Evolutionary conservation across 2,113 vertebrate genomes (phyloP), one percentile per base, ranked within the genome.

Genomic region (Casuarius casuarius): DNA sequence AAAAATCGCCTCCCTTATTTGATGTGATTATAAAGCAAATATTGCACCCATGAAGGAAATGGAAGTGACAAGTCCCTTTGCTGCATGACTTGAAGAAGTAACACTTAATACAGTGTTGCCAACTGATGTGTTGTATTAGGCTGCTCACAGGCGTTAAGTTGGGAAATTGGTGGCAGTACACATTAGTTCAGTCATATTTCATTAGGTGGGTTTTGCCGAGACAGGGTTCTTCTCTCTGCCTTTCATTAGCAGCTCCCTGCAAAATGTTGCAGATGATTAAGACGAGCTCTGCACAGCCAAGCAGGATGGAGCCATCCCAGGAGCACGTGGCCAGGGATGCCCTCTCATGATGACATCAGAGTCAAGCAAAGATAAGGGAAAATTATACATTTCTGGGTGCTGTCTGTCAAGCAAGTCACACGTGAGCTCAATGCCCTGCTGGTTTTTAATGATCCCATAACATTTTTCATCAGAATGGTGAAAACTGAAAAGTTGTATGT

Each of bases 11-110:
- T 87, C 51, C 42, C 12, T 52, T 73, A 59, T 70, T 54, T 66
- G 65, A 77, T 35, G 61, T 3, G 82, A 92, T 87, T 80, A 72
- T 76, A 91, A 63, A 94, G 59, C 82, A 79, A 93, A 86, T 51
- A 79, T 13, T 10, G 29, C 26, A 38, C 49, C 68, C 2, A 0
- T 12, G 74, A 63, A 87, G 17, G 80, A 63, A 74, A 61, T 29
- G 44, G 74, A 92, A 80, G 70, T 15, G 79, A 90, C 93, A 94
- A 81, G 82, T 62, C 61, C 59, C 61, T 81, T 65, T 51, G 70
- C 59, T 66, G 78, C 49, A 28, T 3, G 3, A 54, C 56, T 81
- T 65, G 70, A 58, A 91, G 77, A 73, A 84, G 77, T 76, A 82
- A 91, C 88, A 68, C 81, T 76, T 73, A 68, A 87, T 44, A 58